A percentile compares a stretch with the other conserved stretches of the same genome.
Evolutionary conservation across 2,888 invertebrate species (phyloP).

Genomic region (Griposia aprilina): DNA sequence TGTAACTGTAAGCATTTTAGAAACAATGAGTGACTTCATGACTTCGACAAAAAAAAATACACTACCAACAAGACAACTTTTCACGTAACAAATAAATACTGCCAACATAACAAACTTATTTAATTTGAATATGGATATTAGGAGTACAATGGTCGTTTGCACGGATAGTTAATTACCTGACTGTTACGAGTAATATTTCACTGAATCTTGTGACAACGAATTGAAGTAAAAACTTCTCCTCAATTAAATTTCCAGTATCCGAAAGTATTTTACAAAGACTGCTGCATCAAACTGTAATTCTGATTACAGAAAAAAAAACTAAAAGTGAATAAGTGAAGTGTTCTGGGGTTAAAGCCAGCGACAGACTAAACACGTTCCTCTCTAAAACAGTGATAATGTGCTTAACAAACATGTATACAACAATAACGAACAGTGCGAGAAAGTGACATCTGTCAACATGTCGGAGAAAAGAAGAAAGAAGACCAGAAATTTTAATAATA

Average conservation of each 20-base stretch:
- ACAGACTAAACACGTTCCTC: slow-evolving; percentile 30
- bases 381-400: slow-evolving; percentile 55
- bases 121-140: slow-evolving; percentile 33
- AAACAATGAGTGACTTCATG: neutral
- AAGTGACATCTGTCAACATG: slow-evolving; percentile 85
- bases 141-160: slow-evolving; percentile 24
- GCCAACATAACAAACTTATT: slow-evolving; percentile 40
- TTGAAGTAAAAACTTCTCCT: neutral
- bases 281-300: slow-evolving; percentile 41
- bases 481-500: slow-evolving; percentile 64
- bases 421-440: slow-evolving; percentile 30
- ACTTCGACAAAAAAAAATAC: neutral
- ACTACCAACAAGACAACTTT: slow-evolving; percentile 33
- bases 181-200: neutral
- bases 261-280: slow-evolving; percentile 55
- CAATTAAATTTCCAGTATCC: neutral
- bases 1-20: neutral
- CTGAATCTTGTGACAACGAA: neutral
- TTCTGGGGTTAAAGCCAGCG: slow-evolving; percentile 55
- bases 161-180: slow-evolving; percentile 16
- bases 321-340: slow-evolving; percentile 49
- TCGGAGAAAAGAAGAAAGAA: slow-evolving; percentile 87
- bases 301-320: slow-evolving; percentile 54
- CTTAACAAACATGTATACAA: slow-evolving; percentile 36
- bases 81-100: slow-evolving; percentile 21